Evolutionary conservation across 1,140 invertebrate species (phyloP), one percentile per base, ranked within the genome.

Genomic region (Trichogramma pretiosum): DNA sequence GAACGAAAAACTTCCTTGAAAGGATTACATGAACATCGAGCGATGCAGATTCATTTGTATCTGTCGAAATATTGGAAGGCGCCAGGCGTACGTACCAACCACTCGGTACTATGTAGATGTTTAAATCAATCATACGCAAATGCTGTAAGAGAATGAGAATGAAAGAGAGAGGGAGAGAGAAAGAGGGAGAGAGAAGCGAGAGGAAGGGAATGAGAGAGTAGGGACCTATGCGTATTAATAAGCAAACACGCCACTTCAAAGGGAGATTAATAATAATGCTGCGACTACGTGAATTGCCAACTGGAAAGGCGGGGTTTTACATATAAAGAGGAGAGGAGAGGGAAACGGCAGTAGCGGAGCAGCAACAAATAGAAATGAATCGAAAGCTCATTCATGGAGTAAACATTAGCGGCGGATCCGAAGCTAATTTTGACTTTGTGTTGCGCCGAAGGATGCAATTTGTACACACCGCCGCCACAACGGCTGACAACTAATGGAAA

Each of bases 41-140:
- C 58, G 57, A n/a, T n/a, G 64, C 58, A 59, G 60, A 65, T 69
- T 68, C 63, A 68, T 68, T 70, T 69, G 63, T 72, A 68, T 67
- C 65, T 64, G 64, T 68, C 64, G 57, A 52, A 40, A 55, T 49
- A 62, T 63, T 59, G n/a, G n/a, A n/a, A n/a, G n/a, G n/a, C n/a
- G n/a, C n/a, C n/a, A 58, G 58, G 38, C 33, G 13, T 26, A 18
- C n/a, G 18, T 23, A 37, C 14, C 19, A n/a, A 39, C 32, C 38
- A 44, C 41, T 26, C 40, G 26, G 10, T 7, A 34, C 28, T 48
- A 49, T 36, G 53, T 48, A 46, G 50, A 51, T 62, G 57, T 60
- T 66, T 62, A 59, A 68, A 67, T 66, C 66, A 65, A 68, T 68
- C 66, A 68, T 66, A 67, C 51, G 42, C 56, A 16, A 33, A 33